Base-by-base conservation (phyloP, 2,113 vertebrate genomes). In the Baryphthengus martii region DNA sequence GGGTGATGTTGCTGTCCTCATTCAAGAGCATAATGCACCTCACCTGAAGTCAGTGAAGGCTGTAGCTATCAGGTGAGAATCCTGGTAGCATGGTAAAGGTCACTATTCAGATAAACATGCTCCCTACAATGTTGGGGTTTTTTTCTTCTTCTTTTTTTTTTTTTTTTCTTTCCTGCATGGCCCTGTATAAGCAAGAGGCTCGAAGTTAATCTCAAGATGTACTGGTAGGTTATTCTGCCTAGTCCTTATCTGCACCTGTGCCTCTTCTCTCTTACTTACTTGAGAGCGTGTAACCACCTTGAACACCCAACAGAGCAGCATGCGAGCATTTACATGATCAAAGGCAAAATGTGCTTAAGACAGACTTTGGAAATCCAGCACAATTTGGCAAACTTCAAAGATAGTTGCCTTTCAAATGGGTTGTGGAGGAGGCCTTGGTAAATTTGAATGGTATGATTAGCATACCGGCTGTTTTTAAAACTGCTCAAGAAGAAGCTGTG, bases 401-500 rank as follows among this genome's bases (percentile, higher is more conserved):
- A 91, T 76, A 86, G 85, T 86, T 96, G 93, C 96, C 92, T 96
- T 89, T 93, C 88, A 92, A 90, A 78, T 10, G 95, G 89, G 88
- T 66, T 97, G 94, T 96, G 96, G 95, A 97, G 96, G 95, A 96
- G 93, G 96, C 93, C 93, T 94, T 96, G 93, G 96, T 96, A 94
- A 89, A 96, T 96, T 94, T 95, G 96, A 96, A 94, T 88, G 93
- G 95, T 94, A 92, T 89, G 95, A 95, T 95, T 93, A 94, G 93
- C 95, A 95, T 95, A 95, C 95, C 92, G 93, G 96, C 96, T 97
- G 96, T 94, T 95, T 93, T 90, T 78, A 94, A 96, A 96, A 96
- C 95, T 96, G 66, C 95, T 96, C 93, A 92, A 93, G 95, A 92
- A 97, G 92, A 93, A 97, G 96, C 95, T 87, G 95, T 89, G 95